Base-by-base conservation (phyloP, 2,113 vertebrate genomes). In the Oceanodroma tethys region DNA sequence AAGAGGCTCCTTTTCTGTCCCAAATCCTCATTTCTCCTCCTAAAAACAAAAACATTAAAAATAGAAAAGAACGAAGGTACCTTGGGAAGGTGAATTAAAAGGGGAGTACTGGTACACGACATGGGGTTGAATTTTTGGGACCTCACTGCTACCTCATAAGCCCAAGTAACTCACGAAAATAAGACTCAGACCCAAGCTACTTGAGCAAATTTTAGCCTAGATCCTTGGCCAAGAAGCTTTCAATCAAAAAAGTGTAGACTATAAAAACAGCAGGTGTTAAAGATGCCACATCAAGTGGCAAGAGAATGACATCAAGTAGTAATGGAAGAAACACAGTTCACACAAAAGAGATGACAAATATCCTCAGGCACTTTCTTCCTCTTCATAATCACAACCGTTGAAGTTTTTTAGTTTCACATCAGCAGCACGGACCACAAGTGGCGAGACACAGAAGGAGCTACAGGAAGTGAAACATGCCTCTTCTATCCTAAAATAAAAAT, bases 391-490 rank as follows among this genome's bases (percentile, higher is more conserved):
- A 89, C 73, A 91, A 66, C 73, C 27, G 2, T 94, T 95, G 42
- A 62, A 91, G 75, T 29, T 84, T 84, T 79, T 47, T 74, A 60
- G 80, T 92, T 91, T 95, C 90, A 79, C 42, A 92, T 86, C 80
- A 74, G 72, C 66, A 76, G 5, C 40, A 15, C 38, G 10, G 92
- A 84, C 59, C 81, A 42, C 65, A 55, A 94, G 73, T 45, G 60
- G 83, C 59, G 63, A 40, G 65, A 68, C 53, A 34, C 40, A 79
- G 84, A 72, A 86, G 65, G 59, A 92, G 66, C 84, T 72, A 32
- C 58, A 68, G 93, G 78, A 85, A 97, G 74, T 52, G 68, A 88
- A 93, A 86, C 47, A 50, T 88, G 70, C 53, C 40, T 45, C 65
- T 83, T 84, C 59, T 36, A 2, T n/a, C 80, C 91, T 42, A 80